Base-by-base conservation (phyloP, 2,113 vertebrate species). In the Romanogobio albipinnatus region DNA sequence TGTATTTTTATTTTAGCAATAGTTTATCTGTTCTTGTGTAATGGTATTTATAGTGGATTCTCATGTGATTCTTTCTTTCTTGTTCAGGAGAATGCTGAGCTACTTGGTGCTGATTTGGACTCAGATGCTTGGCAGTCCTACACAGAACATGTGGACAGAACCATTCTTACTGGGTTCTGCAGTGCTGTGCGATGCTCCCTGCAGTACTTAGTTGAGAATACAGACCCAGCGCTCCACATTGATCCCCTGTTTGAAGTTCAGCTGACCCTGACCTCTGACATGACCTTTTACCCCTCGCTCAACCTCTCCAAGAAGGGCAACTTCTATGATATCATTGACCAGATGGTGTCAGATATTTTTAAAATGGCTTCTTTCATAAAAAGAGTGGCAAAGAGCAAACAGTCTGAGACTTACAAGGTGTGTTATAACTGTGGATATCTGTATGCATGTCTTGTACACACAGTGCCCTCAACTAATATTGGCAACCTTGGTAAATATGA, bases 121-220 rank as follows among this genome's bases (percentile, higher is more conserved):
- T 94, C 94, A 85, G 88, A 91, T 71, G 93, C 96, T 90, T 97
- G 95, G 94, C 90, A 90, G 88, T 90, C 88, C 24, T 94, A 96
- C 92, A 90, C 93, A 14, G 92, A 94, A 87, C 93, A 93, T 56
- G 91, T 91, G 87, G 95, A 97, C 92, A 87, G 86, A 81, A 94
- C 95, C 87, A 91, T 96, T 90, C 90, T 96, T 83, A 85, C 93
- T 14, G 95, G 94, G 56, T 93, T 96, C 90, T 92, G 91, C 88
- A 92, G 90, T 66, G 93, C 91, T 4, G 92, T 96, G 13, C 93
- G 95, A 86, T 94, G 94, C 91, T 96, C 94, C 70, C 92, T 96
- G 88, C 94, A 93, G 88, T 94, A 95, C 89, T 87, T 95, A 58
- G 88, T 93, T 81, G 94, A 96, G 92, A 95, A 95, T 87, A 95